Percentiles rank a stretch among this genome's conserved stretches.
phyloP scores from a whole-genome alignment of 2,113 vertebrate species.

The Thamnaconus septentrionalis region DNA sequence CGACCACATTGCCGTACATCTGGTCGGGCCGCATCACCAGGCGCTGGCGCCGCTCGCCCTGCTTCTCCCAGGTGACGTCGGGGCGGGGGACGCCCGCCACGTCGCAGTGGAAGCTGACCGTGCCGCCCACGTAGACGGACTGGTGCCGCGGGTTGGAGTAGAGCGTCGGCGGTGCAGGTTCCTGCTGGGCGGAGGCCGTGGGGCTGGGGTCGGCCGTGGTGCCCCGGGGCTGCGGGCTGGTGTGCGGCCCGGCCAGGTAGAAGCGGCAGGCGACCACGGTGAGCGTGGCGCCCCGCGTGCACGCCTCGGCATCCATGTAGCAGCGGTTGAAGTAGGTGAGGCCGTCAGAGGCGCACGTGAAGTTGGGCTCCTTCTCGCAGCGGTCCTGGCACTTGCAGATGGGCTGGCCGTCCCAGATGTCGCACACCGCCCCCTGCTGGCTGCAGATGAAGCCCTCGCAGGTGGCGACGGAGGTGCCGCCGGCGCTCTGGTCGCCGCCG shows the following conservation, averaged over 20 bases:
- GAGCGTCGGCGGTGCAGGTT: constrained; percentile 83
- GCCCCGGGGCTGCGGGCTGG: constrained; percentile 84
- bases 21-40: constrained; percentile 94
- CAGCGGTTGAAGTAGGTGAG: constrained; percentile 98
- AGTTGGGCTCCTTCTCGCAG: constrained; percentile 94
- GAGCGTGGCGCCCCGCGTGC: constrained; percentile 84
- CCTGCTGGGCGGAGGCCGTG: constrained; percentile 66
- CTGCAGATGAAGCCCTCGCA: constrained; percentile 88
- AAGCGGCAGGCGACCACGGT: constrained; percentile 88
- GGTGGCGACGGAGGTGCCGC: constrained; percentile 53
- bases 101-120: constrained; percentile 92
- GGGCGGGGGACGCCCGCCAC: constrained; percentile 86
- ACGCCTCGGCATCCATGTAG: constrained; percentile 97
- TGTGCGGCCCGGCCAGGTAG: constrained; percentile 85
- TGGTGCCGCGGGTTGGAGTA: constrained; percentile 90
- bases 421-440: constrained; percentile 92
- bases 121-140: constrained; percentile 85
- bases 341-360: constrained; percentile 94
- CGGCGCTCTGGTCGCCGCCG: constrained; percentile 6
- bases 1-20: constrained; percentile 96
- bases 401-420: constrained; percentile 92
- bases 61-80: constrained; percentile 95
- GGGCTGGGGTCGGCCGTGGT: constrained; percentile 83
- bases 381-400: constrained; percentile 94
- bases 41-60: constrained; percentile 82